Evolutionary conservation across 92 coral and sea anemone species (phyloP).

Genomic region (Siderastrea radians): DNA sequence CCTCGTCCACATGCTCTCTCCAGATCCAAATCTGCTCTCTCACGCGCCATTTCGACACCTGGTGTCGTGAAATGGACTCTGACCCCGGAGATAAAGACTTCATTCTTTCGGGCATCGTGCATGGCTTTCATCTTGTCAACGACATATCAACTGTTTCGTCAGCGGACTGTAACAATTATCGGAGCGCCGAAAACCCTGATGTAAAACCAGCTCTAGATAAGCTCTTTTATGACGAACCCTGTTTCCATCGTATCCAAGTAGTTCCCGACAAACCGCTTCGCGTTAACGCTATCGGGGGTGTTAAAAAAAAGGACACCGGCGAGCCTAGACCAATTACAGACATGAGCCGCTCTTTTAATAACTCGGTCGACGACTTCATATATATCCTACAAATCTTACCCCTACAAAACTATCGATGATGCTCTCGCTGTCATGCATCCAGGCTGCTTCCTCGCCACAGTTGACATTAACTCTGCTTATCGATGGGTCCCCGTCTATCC

Average conservation of each 20-base stretch:
- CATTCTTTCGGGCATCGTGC: too few relatives aligned
- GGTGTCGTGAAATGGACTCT: not conserved
- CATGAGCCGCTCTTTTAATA: not conserved
- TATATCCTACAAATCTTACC: too few relatives aligned
- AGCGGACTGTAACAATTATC: not conserved
- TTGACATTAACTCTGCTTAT: slow-evolving; percentile 5
- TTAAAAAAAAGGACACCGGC: not conserved
- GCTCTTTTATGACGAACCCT: slow-evolving; percentile 1
- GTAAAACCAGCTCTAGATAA: not conserved
- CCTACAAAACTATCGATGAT: too few relatives aligned
- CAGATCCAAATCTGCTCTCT: not conserved
- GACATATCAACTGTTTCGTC: not conserved
- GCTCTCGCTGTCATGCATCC: too few relatives aligned
- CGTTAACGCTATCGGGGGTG: slow-evolving; percentile 9
- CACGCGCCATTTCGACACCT: too few relatives aligned
- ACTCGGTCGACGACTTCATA: too few relatives aligned
- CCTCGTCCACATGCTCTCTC: not conserved
- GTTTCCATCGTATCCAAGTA: not conserved
- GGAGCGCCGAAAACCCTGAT: not conserved
- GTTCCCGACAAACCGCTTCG: not conserved
- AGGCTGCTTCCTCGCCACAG: not conserved
- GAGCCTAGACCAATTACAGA: not conserved
- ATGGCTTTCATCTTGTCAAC: slow-evolving; percentile 16
- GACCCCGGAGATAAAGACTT: not conserved
- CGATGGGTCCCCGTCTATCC: not conserved